Evolutionary conservation across 1,140 invertebrate genomes (phyloP).

Genomic region (Heliconius himera): DNA sequence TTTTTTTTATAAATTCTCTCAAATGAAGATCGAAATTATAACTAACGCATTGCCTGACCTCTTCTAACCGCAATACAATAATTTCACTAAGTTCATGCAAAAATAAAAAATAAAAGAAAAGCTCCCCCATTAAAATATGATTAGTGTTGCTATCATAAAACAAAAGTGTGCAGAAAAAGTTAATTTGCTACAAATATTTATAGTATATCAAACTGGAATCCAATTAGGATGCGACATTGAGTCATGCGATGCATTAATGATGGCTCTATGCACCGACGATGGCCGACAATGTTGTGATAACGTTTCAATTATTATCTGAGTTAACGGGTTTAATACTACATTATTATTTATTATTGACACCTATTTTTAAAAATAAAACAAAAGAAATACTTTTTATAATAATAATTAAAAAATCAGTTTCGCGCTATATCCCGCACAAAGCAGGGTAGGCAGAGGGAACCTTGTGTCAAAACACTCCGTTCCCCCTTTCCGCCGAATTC

Average conservation of each 20-base stretch:
- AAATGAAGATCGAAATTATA: no score
- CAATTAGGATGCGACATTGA: slow-evolving; percentile 36
- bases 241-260: slow-evolving; percentile 33
- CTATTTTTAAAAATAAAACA: background rate
- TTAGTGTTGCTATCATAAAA: background rate
- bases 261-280: background rate
- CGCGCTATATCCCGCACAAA: no score
- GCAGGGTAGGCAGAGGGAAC: no score
- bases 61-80: background rate
- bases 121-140: background rate
- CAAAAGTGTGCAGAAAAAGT: background rate
- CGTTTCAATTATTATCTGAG: slow-evolving; percentile 12
- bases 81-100: background rate
- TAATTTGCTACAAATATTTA: background rate
- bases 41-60: background rate
- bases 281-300: slow-evolving; percentile 17
- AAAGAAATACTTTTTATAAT: no score
- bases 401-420: no score
- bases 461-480: no score
- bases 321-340: background rate
- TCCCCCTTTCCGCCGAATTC: no score
- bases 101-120: background rate
- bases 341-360: slow-evolving; percentile 3
- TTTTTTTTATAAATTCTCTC: no score
- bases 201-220: slow-evolving; percentile 21